These are phyloP conservation scores for Helicoverpa zea DNA, from an alignment of 1,140 invertebrate genomes.

Conservation along the genomic window DNA sequence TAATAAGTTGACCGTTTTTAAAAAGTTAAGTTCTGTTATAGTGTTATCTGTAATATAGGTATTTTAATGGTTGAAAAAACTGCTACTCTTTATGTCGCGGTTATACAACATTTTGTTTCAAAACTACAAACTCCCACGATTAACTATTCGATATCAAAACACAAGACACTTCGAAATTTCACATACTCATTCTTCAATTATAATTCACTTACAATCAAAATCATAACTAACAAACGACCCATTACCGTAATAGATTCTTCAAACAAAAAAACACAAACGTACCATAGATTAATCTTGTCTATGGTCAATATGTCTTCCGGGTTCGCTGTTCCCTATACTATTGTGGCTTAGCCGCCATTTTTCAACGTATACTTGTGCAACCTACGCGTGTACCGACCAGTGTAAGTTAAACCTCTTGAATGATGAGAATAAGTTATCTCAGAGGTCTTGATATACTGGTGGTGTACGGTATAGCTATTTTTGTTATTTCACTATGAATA, in stretches of 20 bases:
- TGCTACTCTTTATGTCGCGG: too few relatives aligned
- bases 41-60: too few relatives aligned
- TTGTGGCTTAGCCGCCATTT: slow-evolving; percentile 81
- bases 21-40: too few relatives aligned
- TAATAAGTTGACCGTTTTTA: too few relatives aligned
- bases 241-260: slow-evolving; percentile 51
- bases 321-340: slow-evolving; percentile 81
- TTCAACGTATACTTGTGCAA: slow-evolving; percentile 83
- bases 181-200: too few relatives aligned
- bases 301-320: slow-evolving; percentile 80
- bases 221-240: slow-evolving; percentile 27
- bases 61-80: too few relatives aligned
- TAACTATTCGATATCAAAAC: too few relatives aligned
- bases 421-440: not conserved
- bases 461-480: slow-evolving; percentile 80
- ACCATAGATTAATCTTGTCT: slow-evolving; percentile 80
- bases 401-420: slow-evolving; percentile 56
- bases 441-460: slow-evolving; percentile 65
- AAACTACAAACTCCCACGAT: too few relatives aligned
- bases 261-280: slow-evolving; percentile 62
- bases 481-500: slow-evolving; percentile 86
- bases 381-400: slow-evolving; percentile 76
- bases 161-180: too few relatives aligned
- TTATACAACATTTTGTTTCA: too few relatives aligned
- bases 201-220: too few relatives aligned